These are phyloP conservation scores for Capitulum mitella DNA, from an alignment of 2,888 invertebrate genomes.

Conservation along the genomic window DNA sequence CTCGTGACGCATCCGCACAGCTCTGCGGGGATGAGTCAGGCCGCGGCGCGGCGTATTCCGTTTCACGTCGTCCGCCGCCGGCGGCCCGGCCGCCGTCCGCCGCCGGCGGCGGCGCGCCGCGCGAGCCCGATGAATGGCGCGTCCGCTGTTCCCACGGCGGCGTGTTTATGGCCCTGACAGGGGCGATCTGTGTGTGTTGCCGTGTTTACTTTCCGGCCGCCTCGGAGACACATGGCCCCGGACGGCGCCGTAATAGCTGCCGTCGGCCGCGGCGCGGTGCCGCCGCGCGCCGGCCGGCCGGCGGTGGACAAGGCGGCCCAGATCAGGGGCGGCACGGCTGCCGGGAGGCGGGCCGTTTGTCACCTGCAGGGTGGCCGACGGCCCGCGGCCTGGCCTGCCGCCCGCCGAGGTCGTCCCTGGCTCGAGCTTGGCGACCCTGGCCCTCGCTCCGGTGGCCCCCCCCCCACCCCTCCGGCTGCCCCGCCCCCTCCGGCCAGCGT, in stretches of 20 bases:
- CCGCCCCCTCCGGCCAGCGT: background rate
- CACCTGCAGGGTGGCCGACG: background rate
- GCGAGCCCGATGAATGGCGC: background rate
- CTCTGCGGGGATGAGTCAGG: background rate
- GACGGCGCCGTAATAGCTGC: background rate
- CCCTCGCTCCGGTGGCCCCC: background rate
- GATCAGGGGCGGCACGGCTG: background rate
- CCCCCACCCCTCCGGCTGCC: background rate
- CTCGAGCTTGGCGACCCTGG: too few relatives aligned
- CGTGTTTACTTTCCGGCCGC: background rate
- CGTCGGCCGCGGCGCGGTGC: background rate
- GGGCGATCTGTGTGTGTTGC: background rate
- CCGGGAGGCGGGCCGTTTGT: background rate
- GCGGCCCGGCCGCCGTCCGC: background rate
- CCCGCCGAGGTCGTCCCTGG: too few relatives aligned
- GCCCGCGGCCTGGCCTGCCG: background rate
- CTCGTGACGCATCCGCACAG: background rate
- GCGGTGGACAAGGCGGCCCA: background rate
- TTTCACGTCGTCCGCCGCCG: background rate
- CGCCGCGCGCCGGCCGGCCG: background rate
- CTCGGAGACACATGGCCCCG: background rate
- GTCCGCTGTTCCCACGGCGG: background rate
- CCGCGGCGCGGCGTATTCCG: background rate
- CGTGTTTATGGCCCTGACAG: background rate
- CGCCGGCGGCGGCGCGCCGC: background rate